Conservation (phyloP, 2,797 vertebrate genomes). For the Sebastolobus altivelis region DNA sequence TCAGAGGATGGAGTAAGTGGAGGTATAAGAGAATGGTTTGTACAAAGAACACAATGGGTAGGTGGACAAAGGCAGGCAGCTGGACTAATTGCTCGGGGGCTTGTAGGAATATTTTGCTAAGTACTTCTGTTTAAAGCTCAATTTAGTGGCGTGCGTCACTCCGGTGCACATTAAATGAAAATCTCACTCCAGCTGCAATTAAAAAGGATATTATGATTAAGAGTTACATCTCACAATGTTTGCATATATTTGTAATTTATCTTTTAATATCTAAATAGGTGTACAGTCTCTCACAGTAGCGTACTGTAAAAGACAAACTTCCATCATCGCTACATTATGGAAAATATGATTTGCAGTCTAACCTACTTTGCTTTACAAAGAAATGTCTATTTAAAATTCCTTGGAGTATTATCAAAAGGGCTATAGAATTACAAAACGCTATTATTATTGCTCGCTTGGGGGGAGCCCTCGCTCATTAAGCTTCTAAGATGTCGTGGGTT, state of each 20-base stretch:
- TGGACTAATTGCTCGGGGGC: conserved; percentile 82
- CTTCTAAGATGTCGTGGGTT: conserved; percentile 79
- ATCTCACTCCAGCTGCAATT: conserved; percentile 51
- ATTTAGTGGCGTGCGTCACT: conserved; percentile 53
- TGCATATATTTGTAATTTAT: conserved; percentile 9
- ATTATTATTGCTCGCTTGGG: conserved; percentile 80
- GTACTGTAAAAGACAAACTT: conserved; percentile 39
- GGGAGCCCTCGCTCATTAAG: conserved; percentile 82
- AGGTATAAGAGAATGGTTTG: conserved; percentile 79
- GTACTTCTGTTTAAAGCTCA: conserved; percentile 76
- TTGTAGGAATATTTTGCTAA: conserved; percentile 76
- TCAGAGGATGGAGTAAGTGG: conserved; percentile 79
- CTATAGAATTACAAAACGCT: conserved; percentile 83
- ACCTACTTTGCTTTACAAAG: conserved; percentile 81
- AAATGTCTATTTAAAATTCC: conserved; percentile 77
- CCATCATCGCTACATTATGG: conserved; percentile 56
- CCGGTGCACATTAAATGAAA: conserved; percentile 42
- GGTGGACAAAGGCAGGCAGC: conserved; percentile 79
- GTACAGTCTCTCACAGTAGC: not conserved
- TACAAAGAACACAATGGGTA: conserved; percentile 80
- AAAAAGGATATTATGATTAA: conserved; percentile 33
- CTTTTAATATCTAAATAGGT: conserved; percentile 10
- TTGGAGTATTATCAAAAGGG: conserved; percentile 81
- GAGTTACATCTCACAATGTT: conserved; percentile 22
- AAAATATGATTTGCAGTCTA: conserved; percentile 71